phyloP scores from a whole-genome alignment of 2,113 vertebrate species.

The Ursus arctos region DNA sequence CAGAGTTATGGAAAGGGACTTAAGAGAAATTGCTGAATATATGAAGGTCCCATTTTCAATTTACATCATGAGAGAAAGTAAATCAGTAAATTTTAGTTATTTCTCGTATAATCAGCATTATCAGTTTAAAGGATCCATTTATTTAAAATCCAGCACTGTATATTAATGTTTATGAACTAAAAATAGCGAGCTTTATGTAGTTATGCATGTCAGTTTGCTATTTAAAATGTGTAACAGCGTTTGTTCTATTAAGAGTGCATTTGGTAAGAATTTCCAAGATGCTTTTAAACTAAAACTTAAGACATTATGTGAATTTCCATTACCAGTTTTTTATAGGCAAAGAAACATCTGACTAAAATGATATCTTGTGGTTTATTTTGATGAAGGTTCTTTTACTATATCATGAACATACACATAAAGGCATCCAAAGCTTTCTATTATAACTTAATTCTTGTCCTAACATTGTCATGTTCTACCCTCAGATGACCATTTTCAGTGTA shows the following conservation, averaged over 20 bases:
- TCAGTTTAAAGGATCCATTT: constrained; percentile 80
- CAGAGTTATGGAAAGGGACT: constrained; percentile 64
- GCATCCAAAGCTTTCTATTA: constrained; percentile 47
- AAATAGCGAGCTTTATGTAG: constrained; percentile 80
- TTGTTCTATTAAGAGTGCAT: constrained; percentile 70
- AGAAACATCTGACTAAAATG: constrained; percentile 41
- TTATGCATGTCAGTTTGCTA: constrained; percentile 83
- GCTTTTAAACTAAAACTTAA: constrained; percentile 72
- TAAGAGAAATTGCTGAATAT: constrained; percentile 75
- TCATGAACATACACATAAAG: constrained; percentile 12
- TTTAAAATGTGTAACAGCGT: constrained; percentile 73
- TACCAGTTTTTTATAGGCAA: constrained; percentile 19
- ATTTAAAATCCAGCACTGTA: constrained; percentile 79
- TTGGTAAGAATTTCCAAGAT: constrained; percentile 79
- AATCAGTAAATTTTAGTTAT: constrained; percentile 83
- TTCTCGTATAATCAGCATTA: constrained; percentile 83
- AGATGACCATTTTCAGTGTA: constrained; percentile 9
- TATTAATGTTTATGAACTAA: constrained; percentile 82
- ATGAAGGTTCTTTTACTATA: constrained; percentile 22
- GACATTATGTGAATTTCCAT: constrained; percentile 70
- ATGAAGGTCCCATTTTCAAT: constrained; percentile 72
- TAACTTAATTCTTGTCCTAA: not conserved
- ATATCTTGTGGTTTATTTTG: constrained; percentile 48
- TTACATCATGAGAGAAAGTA: constrained; percentile 58
- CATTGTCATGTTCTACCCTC: not conserved